A percentile compares a stretch with the other conserved stretches of the same genome.
These are phyloP conservation scores for Penelope pileata DNA, from an alignment of 2,113 vertebrate genomes.

Conservation along the genomic window DNA sequence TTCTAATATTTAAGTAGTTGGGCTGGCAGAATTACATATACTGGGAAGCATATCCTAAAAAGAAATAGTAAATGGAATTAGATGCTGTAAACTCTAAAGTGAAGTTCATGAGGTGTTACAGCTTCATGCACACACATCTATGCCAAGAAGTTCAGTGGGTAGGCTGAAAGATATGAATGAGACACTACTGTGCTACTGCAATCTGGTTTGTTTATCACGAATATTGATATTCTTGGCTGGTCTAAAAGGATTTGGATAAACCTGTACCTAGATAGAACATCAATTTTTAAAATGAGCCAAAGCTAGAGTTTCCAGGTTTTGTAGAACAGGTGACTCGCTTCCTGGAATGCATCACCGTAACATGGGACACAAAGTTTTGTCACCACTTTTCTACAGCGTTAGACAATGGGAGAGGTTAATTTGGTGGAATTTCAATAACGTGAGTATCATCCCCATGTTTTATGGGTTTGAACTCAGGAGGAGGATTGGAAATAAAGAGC, in stretches of 20 bases:
- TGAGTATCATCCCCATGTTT: background rate
- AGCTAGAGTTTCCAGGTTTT: background rate
- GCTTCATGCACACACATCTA: background rate
- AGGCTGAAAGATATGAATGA: background rate
- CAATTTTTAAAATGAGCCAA: background rate
- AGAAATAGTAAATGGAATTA: background rate
- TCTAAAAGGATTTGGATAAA: background rate
- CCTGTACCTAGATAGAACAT: background rate
- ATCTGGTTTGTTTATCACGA: background rate
- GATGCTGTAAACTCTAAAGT: background rate
- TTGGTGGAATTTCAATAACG: background rate
- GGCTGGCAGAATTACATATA: background rate
- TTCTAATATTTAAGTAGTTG: background rate
- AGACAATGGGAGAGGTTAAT: background rate
- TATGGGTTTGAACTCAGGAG: background rate
- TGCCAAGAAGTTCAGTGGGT: background rate
- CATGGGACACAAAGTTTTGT: background rate
- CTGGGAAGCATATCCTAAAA: background rate
- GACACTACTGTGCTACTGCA: background rate
- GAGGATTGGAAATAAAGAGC: background rate
- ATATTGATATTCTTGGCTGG: background rate
- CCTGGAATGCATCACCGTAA: background rate
- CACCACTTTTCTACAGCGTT: background rate
- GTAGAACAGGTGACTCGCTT: background rate
- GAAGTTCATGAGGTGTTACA: background rate